These are phyloP conservation scores for Microtus montanus DNA, from an alignment of 2,113 vertebrate species.

Conservation along the genomic window DNA sequence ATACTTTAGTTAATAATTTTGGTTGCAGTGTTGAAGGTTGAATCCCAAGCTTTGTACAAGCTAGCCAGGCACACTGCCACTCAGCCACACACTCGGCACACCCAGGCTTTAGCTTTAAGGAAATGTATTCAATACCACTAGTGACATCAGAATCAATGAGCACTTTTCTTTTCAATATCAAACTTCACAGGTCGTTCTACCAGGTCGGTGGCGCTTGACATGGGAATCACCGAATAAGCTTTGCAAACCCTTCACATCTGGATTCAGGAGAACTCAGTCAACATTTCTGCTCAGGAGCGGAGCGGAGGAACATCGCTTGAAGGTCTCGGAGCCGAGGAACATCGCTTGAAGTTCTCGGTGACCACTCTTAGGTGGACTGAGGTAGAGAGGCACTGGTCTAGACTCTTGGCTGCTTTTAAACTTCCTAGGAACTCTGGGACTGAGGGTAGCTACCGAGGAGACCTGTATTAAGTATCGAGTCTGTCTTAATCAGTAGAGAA, in stretches of 20 bases:
- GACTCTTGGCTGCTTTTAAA: not conserved
- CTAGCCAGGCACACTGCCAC: not conserved
- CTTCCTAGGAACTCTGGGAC: too few relatives aligned
- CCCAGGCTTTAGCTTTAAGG: not conserved
- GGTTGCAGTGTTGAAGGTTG: not conserved
- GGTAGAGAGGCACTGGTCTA: not conserved
- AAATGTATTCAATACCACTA: constrained; percentile 25
- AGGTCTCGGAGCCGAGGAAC: not conserved
- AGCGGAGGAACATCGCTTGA: not conserved
- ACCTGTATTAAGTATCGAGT: not conserved
- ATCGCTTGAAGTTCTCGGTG: not conserved
- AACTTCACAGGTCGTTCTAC: not conserved
- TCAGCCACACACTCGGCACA: not conserved
- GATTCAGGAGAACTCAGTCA: not conserved
- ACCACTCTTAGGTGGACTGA: not conserved
- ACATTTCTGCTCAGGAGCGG: not conserved
- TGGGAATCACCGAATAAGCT: not conserved
- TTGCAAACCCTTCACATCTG: not conserved
- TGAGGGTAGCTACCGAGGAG: not conserved
- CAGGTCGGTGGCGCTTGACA: not conserved
- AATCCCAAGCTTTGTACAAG: not conserved
- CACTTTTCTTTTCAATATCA: not conserved
- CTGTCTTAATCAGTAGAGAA: not conserved
- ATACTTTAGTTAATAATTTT: not conserved
- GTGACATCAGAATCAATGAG: not conserved